A percentile compares a stretch with the other conserved stretches of the same genome.
Evolutionary conservation across 1,140 invertebrate species (phyloP).

Genomic region (Drosophila lacertosa): DNA sequence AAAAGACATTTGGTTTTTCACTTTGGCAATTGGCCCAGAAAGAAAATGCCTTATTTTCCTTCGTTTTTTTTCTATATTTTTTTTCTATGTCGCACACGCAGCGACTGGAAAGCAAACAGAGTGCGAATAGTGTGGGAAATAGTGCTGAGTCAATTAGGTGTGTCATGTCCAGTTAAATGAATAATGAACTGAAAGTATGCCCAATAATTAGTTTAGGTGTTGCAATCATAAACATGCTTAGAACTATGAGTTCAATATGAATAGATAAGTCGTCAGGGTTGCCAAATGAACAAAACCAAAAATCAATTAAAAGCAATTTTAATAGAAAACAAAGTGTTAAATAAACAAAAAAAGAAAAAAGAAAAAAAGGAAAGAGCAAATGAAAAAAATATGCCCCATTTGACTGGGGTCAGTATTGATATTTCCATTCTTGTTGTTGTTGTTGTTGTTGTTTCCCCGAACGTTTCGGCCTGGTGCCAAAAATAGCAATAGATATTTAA

Average conservation of each 20-base stretch:
- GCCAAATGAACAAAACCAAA: slow-evolving; percentile 6
- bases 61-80: too few species aligned
- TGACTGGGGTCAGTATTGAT: slow-evolving; percentile 33
- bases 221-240: neutral
- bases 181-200: neutral
- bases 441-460: slow-evolving; percentile 14
- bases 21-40: slow-evolving; percentile 75
- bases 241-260: neutral
- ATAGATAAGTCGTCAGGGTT: slow-evolving; percentile 2
- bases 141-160: slow-evolving; percentile 48
- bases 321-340: slow-evolving; percentile 51
- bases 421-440: slow-evolving; percentile 34
- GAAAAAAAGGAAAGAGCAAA: slow-evolving; percentile 1
- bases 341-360: slow-evolving; percentile 40
- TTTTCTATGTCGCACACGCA: slow-evolving; percentile 18
- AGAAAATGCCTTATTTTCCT: too few species aligned
- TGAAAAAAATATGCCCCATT: slow-evolving; percentile 12
- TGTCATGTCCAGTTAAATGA: slow-evolving; percentile 49
- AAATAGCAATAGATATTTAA: slow-evolving; percentile 68
- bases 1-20: slow-evolving; percentile 46
- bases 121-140: neutral
- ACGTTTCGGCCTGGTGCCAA: slow-evolving; percentile 51
- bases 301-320: slow-evolving; percentile 57
- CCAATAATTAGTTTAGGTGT: slow-evolving; percentile 3
- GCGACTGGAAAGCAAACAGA: slow-evolving; percentile 14